Evolutionary conservation across 2,113 vertebrate species (phyloP), one percentile per base, ranked within the genome.

Genomic region (Phalacrocorax pelagicus): DNA sequence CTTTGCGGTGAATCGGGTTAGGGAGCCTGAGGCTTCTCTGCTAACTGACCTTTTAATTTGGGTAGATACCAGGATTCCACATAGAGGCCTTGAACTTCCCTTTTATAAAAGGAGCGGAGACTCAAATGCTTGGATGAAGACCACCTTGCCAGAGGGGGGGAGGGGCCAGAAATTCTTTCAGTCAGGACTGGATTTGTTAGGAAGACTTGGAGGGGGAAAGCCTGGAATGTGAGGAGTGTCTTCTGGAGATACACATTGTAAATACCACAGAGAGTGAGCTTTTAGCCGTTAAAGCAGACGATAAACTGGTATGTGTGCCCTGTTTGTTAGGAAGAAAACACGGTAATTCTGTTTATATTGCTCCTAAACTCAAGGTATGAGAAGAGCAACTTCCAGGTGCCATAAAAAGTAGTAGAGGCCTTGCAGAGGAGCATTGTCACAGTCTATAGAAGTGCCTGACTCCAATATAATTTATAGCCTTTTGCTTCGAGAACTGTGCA

Each of bases 131-230:
- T 21, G 27, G 38, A 4, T 49, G 9, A 30, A 52, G 74, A 38
- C 2, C 0, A 0, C 4, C 6, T 6, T 4, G 1, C 49, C 5
- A 17, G 26, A 17, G 26, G 26, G 20, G 26, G 1, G 5, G 26
- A 17, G 42, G 30, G 34, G 42, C 38, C 44, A 15, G 13, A 12
- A 24, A 15, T n/a, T 18, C 18, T 59, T 46, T 42, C 36, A 18
- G 0, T 40, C 11, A 5, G 59, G 27, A 5, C n/a, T 66, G 22
- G 58, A 32, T 5, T 57, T 0, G 0, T 27, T 71, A 44, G 70
- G 34, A 59, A 70, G 69, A 20, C 15, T 23, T n/a, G 32, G 32
- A 12, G 46, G 29, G 61, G 12, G 23, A n/a, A 36, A 36, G 23
- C 42, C 0, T 9, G 8, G 15, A 9, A 19, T 40, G 5, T 34